A percentile compares a stretch with the other conserved stretches of the same genome.
Conservation (phyloP, 2,797 vertebrate species). For the Gobio occitaniae region DNA sequence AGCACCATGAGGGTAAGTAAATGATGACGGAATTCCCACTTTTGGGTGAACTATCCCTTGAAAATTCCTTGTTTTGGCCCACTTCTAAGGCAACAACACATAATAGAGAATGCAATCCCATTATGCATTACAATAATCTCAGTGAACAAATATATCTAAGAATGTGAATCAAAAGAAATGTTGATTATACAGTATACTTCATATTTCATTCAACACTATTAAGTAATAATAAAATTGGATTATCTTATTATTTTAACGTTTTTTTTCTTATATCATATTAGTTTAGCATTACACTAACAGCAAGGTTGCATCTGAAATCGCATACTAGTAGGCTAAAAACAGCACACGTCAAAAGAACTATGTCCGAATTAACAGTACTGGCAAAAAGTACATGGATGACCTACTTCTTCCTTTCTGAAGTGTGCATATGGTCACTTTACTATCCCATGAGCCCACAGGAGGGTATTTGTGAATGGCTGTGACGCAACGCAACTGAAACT, state of each 20-base stretch:
- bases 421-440: not conserved
- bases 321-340: not conserved
- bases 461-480: not conserved
- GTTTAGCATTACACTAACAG: not conserved
- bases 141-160: not conserved
- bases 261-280: not conserved
- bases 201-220: not conserved
- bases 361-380: not conserved
- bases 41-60: not conserved
- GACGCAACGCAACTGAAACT: not conserved
- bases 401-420: not conserved
- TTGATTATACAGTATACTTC: not conserved
- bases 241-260: not conserved
- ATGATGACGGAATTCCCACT: not conserved
- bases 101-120: not conserved
- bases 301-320: no score
- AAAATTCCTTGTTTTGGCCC: not conserved
- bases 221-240: not conserved
- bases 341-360: not conserved
- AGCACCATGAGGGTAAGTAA: not conserved
- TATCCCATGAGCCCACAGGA: not conserved
- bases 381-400: not conserved
- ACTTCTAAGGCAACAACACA: not conserved
- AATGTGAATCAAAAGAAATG: not conserved
- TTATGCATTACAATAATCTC: not conserved